Base-by-base conservation (phyloP, 2,113 vertebrate species). In the Amphilophus citrinellus region DNA sequence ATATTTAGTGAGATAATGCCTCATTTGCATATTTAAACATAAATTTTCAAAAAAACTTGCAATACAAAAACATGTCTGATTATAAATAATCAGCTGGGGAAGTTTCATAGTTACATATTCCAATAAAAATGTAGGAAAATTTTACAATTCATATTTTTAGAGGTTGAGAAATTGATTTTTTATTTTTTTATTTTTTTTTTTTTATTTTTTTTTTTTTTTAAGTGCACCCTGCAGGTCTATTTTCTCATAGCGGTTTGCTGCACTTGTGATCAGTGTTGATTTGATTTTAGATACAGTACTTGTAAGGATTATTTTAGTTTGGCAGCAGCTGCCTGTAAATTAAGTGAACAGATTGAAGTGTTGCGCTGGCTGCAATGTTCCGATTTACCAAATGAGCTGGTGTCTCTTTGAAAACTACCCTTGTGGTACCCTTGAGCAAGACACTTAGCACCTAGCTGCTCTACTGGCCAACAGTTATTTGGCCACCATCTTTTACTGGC, bases 351-450 rank as follows among this genome's bases (percentile, higher is more conserved):
- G 85, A 84, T 42, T 82, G 85, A 76, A 63, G 77, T 66, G 47
- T 79, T 81, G 79, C 35, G 50, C 30, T 77, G 66, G 78, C 66
- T 61, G 59, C 6, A 53, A 75, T 71, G 20, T 30, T 61, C 35
- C 75, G 37, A 89, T 92, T 86, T 62, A 80, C 44, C 66, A 79
- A 89, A 82, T 61, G 76, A 82, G 42, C 13, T 11, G 77, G n/a
- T 30, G 61, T n/a, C 53, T 39, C 76, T 53, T 79, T 9, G 61
- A 20, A 61, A 77, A 50, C 58, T 60, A 32, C 61, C 76, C 83
- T 79, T 71, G 75, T 7, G 6, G 2, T 79, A 27, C 77, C 82
- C 82, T 91, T 91, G 73, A 85, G 86, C 65, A 81, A 87, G 58
- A 66, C 82, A 61, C 87, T 90, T 78, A 61, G 47, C 83, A 79